Percentiles rank a stretch among this genome's conserved stretches.
Evolutionary conservation across 2,888 invertebrate species (phyloP).

Genomic region (Aspidiotus destructor): DNA sequence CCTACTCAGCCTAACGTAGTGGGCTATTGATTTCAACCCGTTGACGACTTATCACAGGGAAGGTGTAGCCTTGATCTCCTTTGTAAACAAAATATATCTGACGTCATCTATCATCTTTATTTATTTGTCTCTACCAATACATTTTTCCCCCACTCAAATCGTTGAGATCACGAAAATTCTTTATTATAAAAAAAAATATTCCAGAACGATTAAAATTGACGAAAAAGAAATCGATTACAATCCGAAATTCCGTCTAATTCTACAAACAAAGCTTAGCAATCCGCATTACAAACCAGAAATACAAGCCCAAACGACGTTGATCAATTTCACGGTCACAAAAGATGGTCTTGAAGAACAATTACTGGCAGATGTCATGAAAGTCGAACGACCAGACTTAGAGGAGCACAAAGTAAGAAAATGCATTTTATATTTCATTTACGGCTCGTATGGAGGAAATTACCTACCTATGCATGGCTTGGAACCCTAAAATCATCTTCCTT

Average conservation of each 20-base stretch:
- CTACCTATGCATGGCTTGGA: too few relatives aligned
- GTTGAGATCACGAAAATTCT: too few relatives aligned
- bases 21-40: too few relatives aligned
- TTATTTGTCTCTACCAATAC: too few relatives aligned
- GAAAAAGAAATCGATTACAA: constrained; percentile 87
- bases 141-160: too few relatives aligned
- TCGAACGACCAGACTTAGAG: constrained; percentile 85
- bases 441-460: too few relatives aligned
- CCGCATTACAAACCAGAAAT: constrained; percentile 95
- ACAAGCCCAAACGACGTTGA: constrained; percentile 90
- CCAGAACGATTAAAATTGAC: constrained; percentile 65
- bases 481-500: neutral
- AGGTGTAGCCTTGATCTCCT: too few relatives aligned
- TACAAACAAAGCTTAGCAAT: constrained; percentile 89
- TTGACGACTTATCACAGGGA: too few relatives aligned
- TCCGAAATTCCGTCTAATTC: constrained; percentile 65
- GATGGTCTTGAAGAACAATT: constrained; percentile 90
- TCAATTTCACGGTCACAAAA: constrained; percentile 89
- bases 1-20: too few relatives aligned
- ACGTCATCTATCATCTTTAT: too few relatives aligned
- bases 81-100: too few relatives aligned
- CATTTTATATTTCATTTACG: too few relatives aligned
- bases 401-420: constrained; percentile 49
- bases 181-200: constrained; percentile 9
- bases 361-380: constrained; percentile 84